Evolutionary conservation across 2,797 vertebrate species (phyloP), one percentile per base, ranked within the genome.

Genomic region (Kryptopterus vitreolus): DNA sequence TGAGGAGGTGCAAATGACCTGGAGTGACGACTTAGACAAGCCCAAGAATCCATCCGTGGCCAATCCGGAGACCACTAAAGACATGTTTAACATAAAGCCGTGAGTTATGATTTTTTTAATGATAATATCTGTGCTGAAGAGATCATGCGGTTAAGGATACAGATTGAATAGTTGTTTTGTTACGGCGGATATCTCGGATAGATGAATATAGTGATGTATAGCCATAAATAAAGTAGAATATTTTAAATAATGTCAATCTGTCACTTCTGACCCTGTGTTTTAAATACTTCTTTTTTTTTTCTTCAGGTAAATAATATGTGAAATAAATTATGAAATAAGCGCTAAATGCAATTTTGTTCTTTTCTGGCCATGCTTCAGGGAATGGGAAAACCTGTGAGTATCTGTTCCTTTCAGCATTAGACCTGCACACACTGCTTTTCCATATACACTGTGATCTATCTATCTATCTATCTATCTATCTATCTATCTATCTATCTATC

Each of bases 51-150:
- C 94, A 87, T 94, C 92, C 63, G 93, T 93, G 0, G 89, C 92
- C 55, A 94, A 92, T 81, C 91, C 94, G 0, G 96, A 97, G 82
- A 91, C 87, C 38, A 92, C 94, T 88, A 98, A 94, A 90, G 97
- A 99, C 87, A 92, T 95, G 87, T 98, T 98, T 94, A 97, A 90
- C 92, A 99, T 99, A 96, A 99, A 98, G 89, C 98, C 98, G 98
- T 99, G 92, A 62, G 96, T 94, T 15, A 46, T 16, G 43, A 5
- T 3, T 15, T 38, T 70, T 55, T 59, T 58, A 43, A 7, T 15
- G 0, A 24, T 18, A 58, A 74, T 26, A 74, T 58, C 8, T 58
- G 15, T n/a, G n/a, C 58, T 4, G 18, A 58, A 26, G 6, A 1
- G 52, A 72, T 71, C 53, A 69, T 46, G n/a, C 1, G 1, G 3